Conservation (phyloP, 2,888 invertebrate genomes). For the Agelastica alni region DNA sequence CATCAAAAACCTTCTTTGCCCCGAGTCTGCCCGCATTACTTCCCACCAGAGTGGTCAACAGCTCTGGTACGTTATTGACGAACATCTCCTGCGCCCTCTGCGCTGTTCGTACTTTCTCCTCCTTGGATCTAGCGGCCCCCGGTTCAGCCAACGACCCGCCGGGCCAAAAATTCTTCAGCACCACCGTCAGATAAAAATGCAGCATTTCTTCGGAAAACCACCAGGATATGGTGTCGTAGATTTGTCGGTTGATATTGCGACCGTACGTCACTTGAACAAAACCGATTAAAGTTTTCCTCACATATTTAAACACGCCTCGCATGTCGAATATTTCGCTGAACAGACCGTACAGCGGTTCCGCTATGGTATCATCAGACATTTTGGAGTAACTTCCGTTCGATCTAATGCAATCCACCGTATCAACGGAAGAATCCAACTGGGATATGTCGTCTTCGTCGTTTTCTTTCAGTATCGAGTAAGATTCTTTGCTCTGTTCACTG, state of each 20-base stretch:
- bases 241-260: slow-evolving; percentile 88
- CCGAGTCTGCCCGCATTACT: slow-evolving; percentile 83
- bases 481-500: slow-evolving; percentile 44
- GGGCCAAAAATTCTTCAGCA: slow-evolving; percentile 89
- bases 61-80: slow-evolving; percentile 75
- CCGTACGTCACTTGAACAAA: slow-evolving; percentile 76
- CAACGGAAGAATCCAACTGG: slow-evolving; percentile 68
- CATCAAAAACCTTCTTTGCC: slow-evolving; percentile 83
- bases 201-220: slow-evolving; percentile 89
- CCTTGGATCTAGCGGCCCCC: slow-evolving; percentile 60
- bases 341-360: slow-evolving; percentile 86
- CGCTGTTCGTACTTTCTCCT: slow-evolving; percentile 71
- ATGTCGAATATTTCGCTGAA: slow-evolving; percentile 90
- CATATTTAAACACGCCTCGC: slow-evolving; percentile 85
- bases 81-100: slow-evolving; percentile 71
- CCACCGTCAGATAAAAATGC: slow-evolving; percentile 81
- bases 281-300: slow-evolving; percentile 83
- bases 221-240: slow-evolving; percentile 85
- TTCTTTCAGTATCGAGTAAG: slow-evolving; percentile 60
- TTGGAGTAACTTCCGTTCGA: slow-evolving; percentile 54
- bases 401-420: slow-evolving; percentile 54
- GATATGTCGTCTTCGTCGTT: slow-evolving; percentile 83
- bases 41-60: slow-evolving; percentile 82
- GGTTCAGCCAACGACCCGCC: slow-evolving; percentile 74
- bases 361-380: slow-evolving; percentile 71